Conservation (phyloP, 2,888 invertebrate genomes). For the Linnaemya tessellans region DNA sequence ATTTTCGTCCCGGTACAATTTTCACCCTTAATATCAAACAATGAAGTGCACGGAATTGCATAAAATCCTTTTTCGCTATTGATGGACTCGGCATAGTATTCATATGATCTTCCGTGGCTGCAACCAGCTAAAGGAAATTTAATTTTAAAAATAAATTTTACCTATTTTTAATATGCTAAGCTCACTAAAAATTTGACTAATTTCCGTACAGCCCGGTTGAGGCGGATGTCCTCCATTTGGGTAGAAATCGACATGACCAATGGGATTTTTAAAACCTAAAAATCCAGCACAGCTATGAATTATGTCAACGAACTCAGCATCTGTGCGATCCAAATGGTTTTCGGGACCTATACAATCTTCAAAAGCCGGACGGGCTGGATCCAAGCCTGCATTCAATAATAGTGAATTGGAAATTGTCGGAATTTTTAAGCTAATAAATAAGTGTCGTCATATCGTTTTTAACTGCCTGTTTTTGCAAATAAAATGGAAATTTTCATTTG, state of each 20-base stretch:
- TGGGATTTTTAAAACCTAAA: constrained; percentile 84
- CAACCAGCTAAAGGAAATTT: constrained; percentile 84
- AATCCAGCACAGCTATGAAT: constrained; percentile 89
- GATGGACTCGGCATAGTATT: constrained; percentile 87
- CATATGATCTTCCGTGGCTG: constrained; percentile 87
- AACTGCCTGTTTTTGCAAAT: no score
- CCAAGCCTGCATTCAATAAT: constrained; percentile 84
- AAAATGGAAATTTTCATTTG: no score
- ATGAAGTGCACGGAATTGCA: constrained; percentile 85
- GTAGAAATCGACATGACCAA: constrained; percentile 90
- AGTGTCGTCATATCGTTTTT: no score
- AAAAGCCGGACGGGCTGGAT: constrained; percentile 86
- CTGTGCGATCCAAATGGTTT: constrained; percentile 85
- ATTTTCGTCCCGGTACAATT: constrained; percentile 80
- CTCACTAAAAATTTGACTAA: constrained; percentile 82
- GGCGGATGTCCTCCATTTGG: constrained; percentile 88
- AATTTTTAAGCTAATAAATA: no score
- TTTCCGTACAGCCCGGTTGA: constrained; percentile 88
- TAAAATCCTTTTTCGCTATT: constrained; percentile 84
- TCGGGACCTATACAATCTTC: constrained; percentile 82
- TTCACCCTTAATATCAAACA: constrained; percentile 80
- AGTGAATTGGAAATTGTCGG: background rate
- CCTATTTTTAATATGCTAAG: background rate
- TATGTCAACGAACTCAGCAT: constrained; percentile 89
- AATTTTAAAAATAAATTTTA: background rate